Evolutionary conservation across 2,888 invertebrate species (phyloP), one percentile per base, ranked within the genome.

Genomic region (Anthophora plumipes): DNA sequence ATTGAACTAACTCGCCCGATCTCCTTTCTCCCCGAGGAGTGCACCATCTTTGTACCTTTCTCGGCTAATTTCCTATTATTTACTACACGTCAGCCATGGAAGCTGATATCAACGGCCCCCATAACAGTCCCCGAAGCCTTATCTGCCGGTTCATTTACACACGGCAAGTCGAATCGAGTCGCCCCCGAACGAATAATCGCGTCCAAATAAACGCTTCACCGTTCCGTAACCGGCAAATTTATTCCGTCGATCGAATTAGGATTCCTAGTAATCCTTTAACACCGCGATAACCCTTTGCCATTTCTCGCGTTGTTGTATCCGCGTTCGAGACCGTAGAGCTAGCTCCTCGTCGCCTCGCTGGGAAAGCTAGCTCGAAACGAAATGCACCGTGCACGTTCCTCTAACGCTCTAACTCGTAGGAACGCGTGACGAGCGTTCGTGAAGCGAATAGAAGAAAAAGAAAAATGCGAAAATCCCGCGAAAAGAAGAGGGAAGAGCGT

Each of bases 1-100:
- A 77, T 82, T 69, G 74, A 77, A 83, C 82, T 72, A 78, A 83
- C 75, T 54, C 83, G 52, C 61, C 63, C n/a, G n/a, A n/a, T n/a
- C n/a, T n/a, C 74, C 22, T 74, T 67, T 75, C 68, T 80, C 31
- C n/a, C n/a, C n/a, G n/a, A n/a, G n/a, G n/a, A n/a, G n/a, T n/a
- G n/a, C n/a, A n/a, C n/a, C n/a, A n/a, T n/a, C n/a, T n/a, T n/a
- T n/a, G n/a, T n/a, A n/a, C n/a, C 4, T 31, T 71, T 71, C 61
- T 54, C 67, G 61, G 14, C 37, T 1, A 11, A 5, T 52, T 37
- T 50, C 8, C n/a, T 50, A 20, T 64, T 46, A 17, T 17, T 17
- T 46, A 31, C 4, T 4, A 4, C 4, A 31, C 31, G 31, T 31
- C n/a, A n/a, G n/a, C n/a, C n/a, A n/a, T n/a, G n/a, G n/a, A n/a